These are phyloP conservation scores for Myotis myotis DNA, from an alignment of 2,797 vertebrate species.

Conservation along the genomic window DNA sequence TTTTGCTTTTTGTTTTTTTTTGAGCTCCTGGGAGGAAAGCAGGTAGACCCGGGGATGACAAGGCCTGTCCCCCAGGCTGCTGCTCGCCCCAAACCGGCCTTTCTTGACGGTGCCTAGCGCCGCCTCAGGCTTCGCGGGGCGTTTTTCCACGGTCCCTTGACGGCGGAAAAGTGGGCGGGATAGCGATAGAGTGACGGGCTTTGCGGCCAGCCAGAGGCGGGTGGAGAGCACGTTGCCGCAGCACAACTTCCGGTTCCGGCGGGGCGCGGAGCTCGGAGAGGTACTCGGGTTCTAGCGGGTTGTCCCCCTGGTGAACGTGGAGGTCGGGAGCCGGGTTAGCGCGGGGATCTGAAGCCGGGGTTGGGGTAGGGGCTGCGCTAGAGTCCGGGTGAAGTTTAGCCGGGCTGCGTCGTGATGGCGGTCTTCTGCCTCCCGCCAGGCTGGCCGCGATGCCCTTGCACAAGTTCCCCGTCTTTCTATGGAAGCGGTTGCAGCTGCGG, in stretches of 20 bases:
- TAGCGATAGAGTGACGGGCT: background rate
- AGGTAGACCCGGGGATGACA: too few species aligned
- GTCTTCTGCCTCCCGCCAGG: background rate
- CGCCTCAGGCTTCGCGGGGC: accelerated
- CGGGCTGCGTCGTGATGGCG: background rate
- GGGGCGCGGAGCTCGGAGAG: background rate
- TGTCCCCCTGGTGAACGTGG: too few species aligned
- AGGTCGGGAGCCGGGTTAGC: accelerated
- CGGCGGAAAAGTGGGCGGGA: background rate
- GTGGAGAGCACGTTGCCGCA: accelerated
- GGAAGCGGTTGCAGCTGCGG: conserved; percentile 88
- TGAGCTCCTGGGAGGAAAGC: background rate
- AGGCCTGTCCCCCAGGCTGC: background rate
- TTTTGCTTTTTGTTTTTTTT: background rate
- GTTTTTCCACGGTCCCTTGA: background rate
- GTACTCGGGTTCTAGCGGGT: accelerated
- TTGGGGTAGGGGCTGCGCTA: background rate
- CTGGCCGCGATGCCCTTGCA: conserved; percentile 89
- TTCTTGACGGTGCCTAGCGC: background rate
- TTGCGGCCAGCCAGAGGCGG: background rate
- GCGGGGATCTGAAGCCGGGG: accelerated
- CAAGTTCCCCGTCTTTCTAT: conserved; percentile 88
- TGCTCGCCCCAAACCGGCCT: background rate
- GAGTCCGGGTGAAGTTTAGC: background rate
- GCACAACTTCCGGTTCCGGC: conserved; percentile 40